Evolutionary conservation across 92 coral and sea anemone species (phyloP).

Genomic region (Heliopora coerulea): DNA sequence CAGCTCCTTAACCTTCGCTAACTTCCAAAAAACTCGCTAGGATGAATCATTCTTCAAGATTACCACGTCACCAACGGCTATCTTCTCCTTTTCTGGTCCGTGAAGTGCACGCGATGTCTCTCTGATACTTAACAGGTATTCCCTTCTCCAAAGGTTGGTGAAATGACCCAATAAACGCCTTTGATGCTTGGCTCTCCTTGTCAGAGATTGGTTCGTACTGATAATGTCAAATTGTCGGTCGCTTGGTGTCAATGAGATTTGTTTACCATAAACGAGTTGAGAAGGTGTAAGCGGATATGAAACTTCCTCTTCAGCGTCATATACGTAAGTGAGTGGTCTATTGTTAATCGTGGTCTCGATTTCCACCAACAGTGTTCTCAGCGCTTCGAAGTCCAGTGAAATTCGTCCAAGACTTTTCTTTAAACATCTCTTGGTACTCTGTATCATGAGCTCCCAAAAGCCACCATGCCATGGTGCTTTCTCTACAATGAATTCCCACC

Average conservation of each 20-base stretch:
- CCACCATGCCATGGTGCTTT: constrained; percentile 37
- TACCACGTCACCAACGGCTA: constrained; percentile 18
- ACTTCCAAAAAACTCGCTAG: constrained; percentile 25
- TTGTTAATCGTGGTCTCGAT: constrained; percentile 12
- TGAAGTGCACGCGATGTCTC: constrained; percentile 6
- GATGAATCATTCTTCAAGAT: constrained; percentile 9
- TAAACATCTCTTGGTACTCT: constrained; percentile 9
- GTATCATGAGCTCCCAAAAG: constrained; percentile 26
- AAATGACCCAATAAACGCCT: constrained; percentile 4
- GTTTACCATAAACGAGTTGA: neutral
- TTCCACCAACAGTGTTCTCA: constrained; percentile 13
- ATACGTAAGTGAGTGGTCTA: constrained; percentile 10
- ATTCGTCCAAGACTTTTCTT: constrained; percentile 3
- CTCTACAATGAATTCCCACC: constrained; percentile 15
- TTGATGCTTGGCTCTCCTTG: constrained; percentile 29
- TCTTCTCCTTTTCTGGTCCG: constrained; percentile 17
- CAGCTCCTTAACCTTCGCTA: constrained; percentile 14
- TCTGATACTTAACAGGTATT: constrained; percentile 25
- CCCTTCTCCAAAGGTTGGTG: constrained; percentile 8
- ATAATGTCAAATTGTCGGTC: constrained; percentile 15
- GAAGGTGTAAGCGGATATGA: constrained; percentile 33
- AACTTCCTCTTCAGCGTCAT: constrained; percentile 14
- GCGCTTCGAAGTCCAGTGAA: constrained; percentile 10
- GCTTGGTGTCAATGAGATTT: neutral
- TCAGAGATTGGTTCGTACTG: constrained; percentile 12